phyloP scores from a whole-genome alignment of 2,888 invertebrate species.

The Diachrysia chrysitis region DNA sequence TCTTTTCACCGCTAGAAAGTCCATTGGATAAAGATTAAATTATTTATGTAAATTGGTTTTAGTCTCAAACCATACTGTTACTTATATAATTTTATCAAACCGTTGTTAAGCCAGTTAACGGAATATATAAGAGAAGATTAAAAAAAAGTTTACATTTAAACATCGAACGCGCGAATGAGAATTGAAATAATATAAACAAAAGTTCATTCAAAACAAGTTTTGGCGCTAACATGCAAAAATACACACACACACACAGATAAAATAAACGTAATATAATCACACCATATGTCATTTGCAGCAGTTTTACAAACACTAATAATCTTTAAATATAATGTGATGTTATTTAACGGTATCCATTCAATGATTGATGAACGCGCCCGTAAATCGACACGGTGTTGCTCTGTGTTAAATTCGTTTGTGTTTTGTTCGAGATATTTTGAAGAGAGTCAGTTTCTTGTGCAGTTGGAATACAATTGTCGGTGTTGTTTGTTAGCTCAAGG shows the following conservation, averaged over 20 bases:
- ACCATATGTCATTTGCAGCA: conserved; percentile 65
- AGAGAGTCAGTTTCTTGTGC: conserved; percentile 33
- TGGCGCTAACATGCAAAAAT: conserved; percentile 31
- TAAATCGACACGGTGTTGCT: conserved; percentile 50
- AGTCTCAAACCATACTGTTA: background rate
- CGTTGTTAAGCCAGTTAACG: background rate
- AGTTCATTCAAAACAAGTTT: conserved; percentile 37
- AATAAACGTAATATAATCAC: conserved; percentile 62
- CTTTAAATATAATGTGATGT: conserved; percentile 71
- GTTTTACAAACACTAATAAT: conserved; percentile 71
- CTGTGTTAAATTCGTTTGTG: conserved; percentile 37
- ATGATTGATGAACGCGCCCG: conserved; percentile 63
- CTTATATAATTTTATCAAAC: background rate
- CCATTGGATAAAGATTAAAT: background rate
- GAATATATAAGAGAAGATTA: background rate
- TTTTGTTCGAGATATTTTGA: conserved; percentile 21
- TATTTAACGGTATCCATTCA: conserved; percentile 68
- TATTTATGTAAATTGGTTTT: background rate
- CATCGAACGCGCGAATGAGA: background rate
- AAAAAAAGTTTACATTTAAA: background rate
- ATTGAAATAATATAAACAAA: conserved; percentile 8
- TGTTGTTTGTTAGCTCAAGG: conserved; percentile 72
- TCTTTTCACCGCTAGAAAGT: background rate
- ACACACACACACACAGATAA: conserved; percentile 32
- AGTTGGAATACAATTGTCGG: conserved; percentile 51